Percentiles rank a stretch among this genome's conserved stretches.
Evolutionary conservation across 2,113 vertebrate species (phyloP).

Genomic region (Myxocyprinus asiaticus): DNA sequence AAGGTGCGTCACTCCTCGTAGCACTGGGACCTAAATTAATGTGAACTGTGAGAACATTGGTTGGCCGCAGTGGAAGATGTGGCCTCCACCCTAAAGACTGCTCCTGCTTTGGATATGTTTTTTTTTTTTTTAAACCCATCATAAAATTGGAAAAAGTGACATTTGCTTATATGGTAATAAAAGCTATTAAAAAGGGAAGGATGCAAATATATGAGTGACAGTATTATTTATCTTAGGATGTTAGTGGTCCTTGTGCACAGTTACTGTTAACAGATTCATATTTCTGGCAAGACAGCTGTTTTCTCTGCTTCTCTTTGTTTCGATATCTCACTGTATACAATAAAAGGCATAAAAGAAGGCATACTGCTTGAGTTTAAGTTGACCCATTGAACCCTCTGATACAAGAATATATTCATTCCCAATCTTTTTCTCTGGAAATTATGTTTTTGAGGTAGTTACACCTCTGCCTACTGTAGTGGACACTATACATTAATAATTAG

Average conservation of each 20-base stretch:
- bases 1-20: neutral
- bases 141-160: too few species aligned
- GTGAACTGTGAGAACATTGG: neutral
- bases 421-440: too few species aligned
- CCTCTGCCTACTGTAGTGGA: too few species aligned
- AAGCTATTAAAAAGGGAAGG: conserved; percentile 25
- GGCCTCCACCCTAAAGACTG: conserved; percentile 1
- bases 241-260: conserved; percentile 51
- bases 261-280: conserved; percentile 56
- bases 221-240: conserved; percentile 54
- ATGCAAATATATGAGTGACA: conserved; percentile 45
- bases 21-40: conserved; percentile 20
- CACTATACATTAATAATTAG: too few species aligned
- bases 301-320: conserved; percentile 53
- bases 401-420: too few species aligned
- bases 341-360: conserved; percentile 52
- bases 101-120: conserved; percentile 27
- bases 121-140: neutral
- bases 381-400: neutral
- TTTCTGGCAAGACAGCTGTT: conserved; percentile 41
- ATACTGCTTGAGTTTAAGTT: conserved; percentile 37
- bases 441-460: too few species aligned
- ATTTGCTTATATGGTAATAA: too few species aligned
- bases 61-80: neutral
- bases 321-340: conserved; percentile 57